Evolutionary conservation across 2,797 vertebrate genomes (phyloP).

Genomic region (Champsocephalus gunnari): DNA sequence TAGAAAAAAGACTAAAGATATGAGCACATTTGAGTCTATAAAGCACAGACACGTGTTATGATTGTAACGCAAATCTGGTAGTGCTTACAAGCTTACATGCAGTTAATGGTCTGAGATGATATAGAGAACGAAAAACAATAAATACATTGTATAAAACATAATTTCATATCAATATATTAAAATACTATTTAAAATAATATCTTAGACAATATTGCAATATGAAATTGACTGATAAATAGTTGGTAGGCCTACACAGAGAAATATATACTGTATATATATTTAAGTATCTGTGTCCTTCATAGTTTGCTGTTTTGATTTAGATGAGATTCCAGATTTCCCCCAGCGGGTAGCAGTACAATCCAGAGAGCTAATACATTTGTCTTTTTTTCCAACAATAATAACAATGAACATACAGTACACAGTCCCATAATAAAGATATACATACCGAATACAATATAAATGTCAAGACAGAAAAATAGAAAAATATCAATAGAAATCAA

Average conservation of each 20-base stretch:
- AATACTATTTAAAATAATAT: conserved; percentile 87
- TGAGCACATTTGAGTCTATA: conserved; percentile 67
- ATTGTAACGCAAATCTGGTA: conserved; percentile 64
- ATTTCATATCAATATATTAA: conserved; percentile 87
- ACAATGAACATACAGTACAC: conserved; percentile 85
- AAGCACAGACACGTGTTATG: conserved; percentile 72
- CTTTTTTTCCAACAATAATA: conserved; percentile 79
- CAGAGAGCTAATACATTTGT: conserved; percentile 78
- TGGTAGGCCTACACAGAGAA: conserved; percentile 80
- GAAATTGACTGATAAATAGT: conserved; percentile 85
- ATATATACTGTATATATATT: conserved; percentile 73
- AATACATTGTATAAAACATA: conserved; percentile 88
- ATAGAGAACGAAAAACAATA: conserved; percentile 77
- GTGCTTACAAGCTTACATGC: conserved; percentile 78
- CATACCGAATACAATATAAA: conserved; percentile 85
- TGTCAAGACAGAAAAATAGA: conserved; percentile 89
- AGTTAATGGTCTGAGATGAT: conserved; percentile 81
- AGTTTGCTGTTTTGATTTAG: conserved; percentile 68
- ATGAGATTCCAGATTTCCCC: conserved; percentile 69
- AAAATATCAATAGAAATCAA: conserved; percentile 89
- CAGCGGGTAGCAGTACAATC: conserved; percentile 71
- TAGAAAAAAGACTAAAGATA: conserved; percentile 62
- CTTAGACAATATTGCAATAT: conserved; percentile 85
- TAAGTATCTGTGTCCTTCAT: conserved; percentile 78
- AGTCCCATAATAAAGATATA: conserved; percentile 87